Percentiles rank a stretch among this genome's conserved stretches.
These are phyloP conservation scores for Musca vetustissima DNA, from an alignment of 1,140 invertebrate genomes.

Conservation along the genomic window DNA sequence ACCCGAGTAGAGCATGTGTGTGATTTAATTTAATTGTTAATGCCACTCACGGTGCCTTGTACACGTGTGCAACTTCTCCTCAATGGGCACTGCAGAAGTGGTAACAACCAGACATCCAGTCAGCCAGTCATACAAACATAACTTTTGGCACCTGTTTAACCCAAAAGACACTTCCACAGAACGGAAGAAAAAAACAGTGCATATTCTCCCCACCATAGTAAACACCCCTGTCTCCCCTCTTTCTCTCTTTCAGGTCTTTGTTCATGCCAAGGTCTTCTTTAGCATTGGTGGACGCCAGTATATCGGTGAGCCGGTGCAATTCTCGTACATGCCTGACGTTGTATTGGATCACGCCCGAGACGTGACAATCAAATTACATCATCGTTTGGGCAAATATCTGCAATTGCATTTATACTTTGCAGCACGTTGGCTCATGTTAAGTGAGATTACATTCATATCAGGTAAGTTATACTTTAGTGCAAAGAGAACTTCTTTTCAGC, in stretches of 20 bases:
- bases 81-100: too few species aligned
- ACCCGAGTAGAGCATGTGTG: not conserved
- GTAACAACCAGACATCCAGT: not conserved
- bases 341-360: conserved; percentile 80
- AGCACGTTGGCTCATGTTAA: conserved; percentile 83
- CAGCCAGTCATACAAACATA: not conserved
- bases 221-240: too few species aligned
- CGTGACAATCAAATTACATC: conserved; percentile 79
- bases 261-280: conserved; percentile 70
- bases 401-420: conserved; percentile 84
- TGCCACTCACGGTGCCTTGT: conserved; percentile 7
- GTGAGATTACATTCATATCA: conserved; percentile 80
- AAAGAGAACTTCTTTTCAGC: too few species aligned
- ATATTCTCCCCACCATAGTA: too few species aligned
- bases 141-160: conserved; percentile 16
- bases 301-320: conserved; percentile 59
- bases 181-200: too few species aligned
- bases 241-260: conserved; percentile 64
- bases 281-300: conserved; percentile 75
- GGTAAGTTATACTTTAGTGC: conserved; percentile 59
- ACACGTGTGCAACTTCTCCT: not conserved
- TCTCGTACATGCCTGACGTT: conserved; percentile 77
- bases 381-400: conserved; percentile 73
- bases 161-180: not conserved
- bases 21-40: conserved; percentile 21